Conservation (phyloP, 2,113 vertebrate species). For the Puntigrus tetrazona region DNA sequence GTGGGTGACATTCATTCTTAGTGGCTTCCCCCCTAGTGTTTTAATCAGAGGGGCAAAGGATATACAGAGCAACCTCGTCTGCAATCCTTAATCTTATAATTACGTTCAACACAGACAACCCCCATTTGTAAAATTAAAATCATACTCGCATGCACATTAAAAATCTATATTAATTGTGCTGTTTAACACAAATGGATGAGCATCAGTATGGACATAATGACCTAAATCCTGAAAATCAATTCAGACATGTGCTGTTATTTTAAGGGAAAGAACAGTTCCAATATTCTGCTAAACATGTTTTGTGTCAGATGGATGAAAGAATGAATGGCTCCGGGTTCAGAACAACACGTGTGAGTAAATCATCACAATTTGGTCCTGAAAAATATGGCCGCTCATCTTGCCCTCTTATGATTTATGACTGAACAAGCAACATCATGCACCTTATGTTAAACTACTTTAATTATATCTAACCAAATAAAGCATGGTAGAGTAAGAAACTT, state of each 20-base stretch:
- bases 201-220: not conserved
- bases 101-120: not conserved
- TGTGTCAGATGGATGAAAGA: not conserved
- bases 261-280: not conserved
- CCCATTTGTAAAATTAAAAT: conserved; percentile 41
- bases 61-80: not conserved
- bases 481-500: not conserved
- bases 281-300: not conserved
- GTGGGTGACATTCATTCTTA: not conserved
- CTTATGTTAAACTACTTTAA: not conserved
- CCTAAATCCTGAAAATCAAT: not conserved
- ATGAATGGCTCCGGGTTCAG: not conserved
- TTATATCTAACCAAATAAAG: not conserved
- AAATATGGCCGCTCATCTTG: not conserved
- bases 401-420: not conserved
- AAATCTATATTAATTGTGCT: not conserved
- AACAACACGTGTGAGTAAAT: not conserved
- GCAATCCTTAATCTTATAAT: not conserved
- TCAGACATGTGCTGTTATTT: not conserved
- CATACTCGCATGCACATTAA: not conserved
- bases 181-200: not conserved
- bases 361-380: not conserved
- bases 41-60: not conserved
- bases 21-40: not conserved
- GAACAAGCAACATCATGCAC: not conserved